These are phyloP conservation scores for Nerophis lumbriciformis DNA, from an alignment of 2,113 vertebrate genomes.

Conservation along the genomic window DNA sequence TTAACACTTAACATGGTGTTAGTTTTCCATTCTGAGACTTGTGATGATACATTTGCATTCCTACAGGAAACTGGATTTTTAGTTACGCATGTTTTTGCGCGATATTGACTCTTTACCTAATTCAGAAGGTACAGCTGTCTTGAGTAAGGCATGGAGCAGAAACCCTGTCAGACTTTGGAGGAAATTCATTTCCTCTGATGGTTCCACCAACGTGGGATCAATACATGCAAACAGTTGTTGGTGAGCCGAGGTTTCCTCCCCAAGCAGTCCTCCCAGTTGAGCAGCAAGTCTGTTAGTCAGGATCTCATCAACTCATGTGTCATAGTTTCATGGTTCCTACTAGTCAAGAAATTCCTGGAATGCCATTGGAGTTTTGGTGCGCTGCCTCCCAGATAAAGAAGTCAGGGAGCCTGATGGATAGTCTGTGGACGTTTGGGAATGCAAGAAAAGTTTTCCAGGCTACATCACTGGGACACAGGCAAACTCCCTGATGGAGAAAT, in stretches of 20 bases:
- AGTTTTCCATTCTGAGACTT: too few species aligned
- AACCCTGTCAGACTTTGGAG: conserved; percentile 8
- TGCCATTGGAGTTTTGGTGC: conserved; percentile 13
- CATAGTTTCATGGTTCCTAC: conserved; percentile 31
- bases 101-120: too few species aligned
- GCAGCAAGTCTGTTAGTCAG: too few species aligned
- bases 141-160: conserved; percentile 28
- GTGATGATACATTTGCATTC: too few species aligned
- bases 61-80: neutral
- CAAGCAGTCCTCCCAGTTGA: conserved; percentile 23
- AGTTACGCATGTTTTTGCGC: conserved; percentile 18
- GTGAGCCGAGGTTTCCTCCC: conserved; percentile 4
- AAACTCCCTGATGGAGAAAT: neutral
- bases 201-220: conserved; percentile 30
- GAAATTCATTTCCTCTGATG: conserved; percentile 39
- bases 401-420: conserved; percentile 7
- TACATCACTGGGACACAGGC: too few species aligned
- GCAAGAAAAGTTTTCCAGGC: neutral
- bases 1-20: too few species aligned
- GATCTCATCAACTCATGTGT: conserved; percentile 35
- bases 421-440: conserved; percentile 14
- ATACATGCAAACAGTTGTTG: conserved; percentile 31
- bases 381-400: neutral
- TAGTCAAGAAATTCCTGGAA: conserved; percentile 56
- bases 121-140: neutral